Percentiles rank a stretch among this genome's conserved stretches.
Conservation (phyloP, 2,113 vertebrate genomes). For the Cheilinus undulatus region DNA sequence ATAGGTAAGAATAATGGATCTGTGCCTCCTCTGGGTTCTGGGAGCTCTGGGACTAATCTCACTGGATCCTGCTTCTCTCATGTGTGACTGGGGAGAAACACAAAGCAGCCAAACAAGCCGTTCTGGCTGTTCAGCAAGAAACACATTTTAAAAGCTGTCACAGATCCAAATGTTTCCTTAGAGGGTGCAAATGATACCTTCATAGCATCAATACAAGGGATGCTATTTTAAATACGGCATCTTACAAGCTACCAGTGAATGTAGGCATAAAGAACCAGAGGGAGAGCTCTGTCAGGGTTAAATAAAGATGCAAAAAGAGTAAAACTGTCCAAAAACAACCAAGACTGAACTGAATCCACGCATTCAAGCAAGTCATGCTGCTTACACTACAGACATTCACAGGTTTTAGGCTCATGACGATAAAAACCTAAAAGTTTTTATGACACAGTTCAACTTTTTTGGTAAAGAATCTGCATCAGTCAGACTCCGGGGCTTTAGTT, state of each 20-base stretch:
- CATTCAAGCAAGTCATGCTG: background rate
- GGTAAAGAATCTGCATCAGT: no score
- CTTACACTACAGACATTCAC: no score
- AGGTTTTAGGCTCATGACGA: no score
- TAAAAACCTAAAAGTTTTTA: no score
- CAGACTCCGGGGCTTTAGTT: no score
- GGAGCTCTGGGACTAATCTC: constrained; percentile 20
- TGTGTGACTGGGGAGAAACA: constrained; percentile 25
- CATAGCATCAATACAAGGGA: background rate
- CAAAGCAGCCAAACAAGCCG: constrained; percentile 30
- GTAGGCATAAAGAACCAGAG: background rate
- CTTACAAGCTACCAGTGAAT: background rate
- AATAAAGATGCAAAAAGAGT: background rate
- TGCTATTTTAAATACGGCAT: background rate
- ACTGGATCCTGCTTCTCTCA: background rate
- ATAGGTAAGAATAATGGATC: constrained; percentile 53
- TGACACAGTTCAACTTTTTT: no score
- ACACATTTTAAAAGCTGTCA: constrained; percentile 7
- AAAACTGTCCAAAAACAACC: no score
- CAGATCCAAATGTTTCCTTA: constrained; percentile 13
- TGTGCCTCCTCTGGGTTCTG: constrained; percentile 29
- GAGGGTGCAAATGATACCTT: background rate
- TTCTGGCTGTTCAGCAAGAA: constrained; percentile 16
- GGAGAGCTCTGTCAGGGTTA: background rate
- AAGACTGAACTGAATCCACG: no score